Conservation (phyloP, 1,140 invertebrate species). For the Pseudoatta argentina region DNA sequence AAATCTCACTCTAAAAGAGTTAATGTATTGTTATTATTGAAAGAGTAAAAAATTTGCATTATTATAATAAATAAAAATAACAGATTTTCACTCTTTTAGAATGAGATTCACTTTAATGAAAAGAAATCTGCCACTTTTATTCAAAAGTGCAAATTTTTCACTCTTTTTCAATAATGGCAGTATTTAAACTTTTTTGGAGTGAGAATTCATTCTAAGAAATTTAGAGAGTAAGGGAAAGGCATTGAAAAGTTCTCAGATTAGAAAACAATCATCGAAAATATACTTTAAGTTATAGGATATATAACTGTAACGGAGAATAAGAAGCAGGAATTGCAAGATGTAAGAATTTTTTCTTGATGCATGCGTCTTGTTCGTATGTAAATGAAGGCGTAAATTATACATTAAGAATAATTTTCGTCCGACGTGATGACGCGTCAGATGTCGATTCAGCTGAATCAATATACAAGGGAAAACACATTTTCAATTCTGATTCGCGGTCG, state of each 20-base stretch:
- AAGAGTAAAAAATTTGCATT: too few species aligned
- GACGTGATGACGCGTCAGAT: constrained; percentile 60
- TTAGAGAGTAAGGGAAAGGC: background rate
- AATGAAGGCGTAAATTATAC: constrained; percentile 38
- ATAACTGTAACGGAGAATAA: background rate
- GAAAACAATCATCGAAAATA: background rate
- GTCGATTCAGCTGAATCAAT: constrained; percentile 75
- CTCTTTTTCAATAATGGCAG: too few species aligned
- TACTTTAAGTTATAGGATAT: background rate
- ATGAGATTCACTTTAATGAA: too few species aligned
- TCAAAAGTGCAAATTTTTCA: too few species aligned
- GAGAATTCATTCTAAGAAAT: too few species aligned
- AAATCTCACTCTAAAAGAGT: too few species aligned
- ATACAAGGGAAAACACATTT: constrained; percentile 68
- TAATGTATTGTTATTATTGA: too few species aligned
- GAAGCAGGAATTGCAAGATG: background rate
- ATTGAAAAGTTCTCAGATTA: background rate
- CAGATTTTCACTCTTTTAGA: too few species aligned
- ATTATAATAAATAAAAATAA: too few species aligned
- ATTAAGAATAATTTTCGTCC: constrained; percentile 14
- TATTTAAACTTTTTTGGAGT: too few species aligned
- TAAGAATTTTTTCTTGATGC: background rate
- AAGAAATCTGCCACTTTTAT: too few species aligned
- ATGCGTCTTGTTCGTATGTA: background rate
- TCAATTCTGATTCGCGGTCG: constrained; percentile 66